These are phyloP conservation scores for Castor canadensis DNA, from an alignment of 2,113 vertebrate species.

Conservation along the genomic window DNA sequence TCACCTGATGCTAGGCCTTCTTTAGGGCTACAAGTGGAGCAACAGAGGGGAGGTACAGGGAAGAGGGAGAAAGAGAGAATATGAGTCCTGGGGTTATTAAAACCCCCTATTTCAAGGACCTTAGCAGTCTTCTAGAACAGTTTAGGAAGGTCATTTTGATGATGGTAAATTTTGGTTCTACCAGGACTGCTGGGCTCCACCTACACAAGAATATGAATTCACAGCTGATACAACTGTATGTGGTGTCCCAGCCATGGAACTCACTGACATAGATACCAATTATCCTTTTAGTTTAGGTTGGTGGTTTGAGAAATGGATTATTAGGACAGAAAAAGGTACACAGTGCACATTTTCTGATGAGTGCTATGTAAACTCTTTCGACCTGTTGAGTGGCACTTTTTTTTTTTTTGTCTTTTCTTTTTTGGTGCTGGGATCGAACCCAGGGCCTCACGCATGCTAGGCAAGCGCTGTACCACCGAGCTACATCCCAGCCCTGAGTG, in stretches of 20 bases:
- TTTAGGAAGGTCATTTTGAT: not conserved
- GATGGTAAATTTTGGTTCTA: not conserved
- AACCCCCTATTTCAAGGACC: not conserved
- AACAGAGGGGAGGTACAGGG: no score
- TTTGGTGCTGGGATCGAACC: no score
- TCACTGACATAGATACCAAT: not conserved
- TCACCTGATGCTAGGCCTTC: slow-evolving; percentile 53
- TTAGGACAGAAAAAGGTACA: not conserved
- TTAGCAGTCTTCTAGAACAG: not conserved
- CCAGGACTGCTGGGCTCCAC: not conserved
- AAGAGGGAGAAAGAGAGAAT: not conserved
- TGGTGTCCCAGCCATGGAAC: not conserved
- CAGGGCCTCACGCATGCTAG: no score
- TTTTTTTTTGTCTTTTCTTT: no score
- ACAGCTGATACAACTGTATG: not conserved
- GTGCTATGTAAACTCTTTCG: not conserved
- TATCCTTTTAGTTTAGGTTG: not conserved
- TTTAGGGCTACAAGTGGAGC: slow-evolving; percentile 42
- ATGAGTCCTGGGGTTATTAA: not conserved
- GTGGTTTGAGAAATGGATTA: not conserved
- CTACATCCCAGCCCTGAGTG: no score
- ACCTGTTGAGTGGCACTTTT: slow-evolving; percentile 25
- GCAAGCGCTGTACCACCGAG: no score
- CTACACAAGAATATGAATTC: not conserved
- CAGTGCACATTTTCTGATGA: slow-evolving; percentile 32